Base-by-base conservation (phyloP, 2,113 vertebrate species). In the Cololabis saira region DNA sequence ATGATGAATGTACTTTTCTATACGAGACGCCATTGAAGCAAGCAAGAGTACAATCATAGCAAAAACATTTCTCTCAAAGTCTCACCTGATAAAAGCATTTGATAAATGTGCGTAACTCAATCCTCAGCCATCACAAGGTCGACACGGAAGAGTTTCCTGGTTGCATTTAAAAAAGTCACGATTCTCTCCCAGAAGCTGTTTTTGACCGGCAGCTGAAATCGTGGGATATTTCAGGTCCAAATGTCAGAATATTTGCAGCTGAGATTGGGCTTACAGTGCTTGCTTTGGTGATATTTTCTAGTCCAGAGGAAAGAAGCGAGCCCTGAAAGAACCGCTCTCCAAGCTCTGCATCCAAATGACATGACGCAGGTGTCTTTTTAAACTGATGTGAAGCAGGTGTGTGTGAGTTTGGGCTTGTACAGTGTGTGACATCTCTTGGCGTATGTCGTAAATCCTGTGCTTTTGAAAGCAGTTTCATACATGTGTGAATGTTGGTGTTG, bases 1-100 rank as follows among this genome's bases (percentile, higher is more conserved):
- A 77, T 64, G 65, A 76, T 84, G 86, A 91, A 91, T 91, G 90
- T 89, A 89, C 65, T 73, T 73, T 53, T 54, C 22, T 61, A 49
- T 47, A 22, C n/a, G 21, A 50, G 44, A 40, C 11, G 27, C 13
- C 41, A 14, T 30, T 4, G n/a, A 37, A 60, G 33, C 24, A 9
- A 24, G 67, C 70, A 44, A 61, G 68, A 81, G 77, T 70, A 85
- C 87, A 90, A 87, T 89, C 88, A 87, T 4, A 44, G 22, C 27
- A 63, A 2, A 37, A 44, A n/a, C 30, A 17, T 24, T 41, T 33
- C 3, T n/a, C n/a, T n/a, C n/a, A n/a, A n/a, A 5, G 42, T 43
- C 42, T 47, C 14, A 18, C 17, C n/a, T 54, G 18, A 33, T 42
- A 60, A 16, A 18, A 37, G 12, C 12, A 19, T 61, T 61, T 37